Evolutionary conservation across 2,113 vertebrate species (phyloP).

Genomic region (Chloropsis cyanopogon): DNA sequence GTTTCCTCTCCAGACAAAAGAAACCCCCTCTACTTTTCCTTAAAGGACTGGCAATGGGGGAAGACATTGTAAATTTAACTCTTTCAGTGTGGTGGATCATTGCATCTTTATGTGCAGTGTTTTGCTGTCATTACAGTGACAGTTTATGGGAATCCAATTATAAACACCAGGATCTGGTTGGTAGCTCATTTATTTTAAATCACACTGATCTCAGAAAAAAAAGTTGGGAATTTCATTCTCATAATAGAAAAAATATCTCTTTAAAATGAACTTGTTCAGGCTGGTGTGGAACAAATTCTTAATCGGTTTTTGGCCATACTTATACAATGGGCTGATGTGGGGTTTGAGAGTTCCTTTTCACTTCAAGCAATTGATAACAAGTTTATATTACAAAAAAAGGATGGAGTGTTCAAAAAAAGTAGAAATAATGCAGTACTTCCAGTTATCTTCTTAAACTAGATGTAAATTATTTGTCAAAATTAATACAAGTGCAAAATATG

Average conservation of each 20-base stretch:
- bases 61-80: slow-evolving; percentile 59
- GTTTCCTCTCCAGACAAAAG: slow-evolving; percentile 65
- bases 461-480: background rate
- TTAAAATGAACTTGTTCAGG: background rate
- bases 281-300: background rate
- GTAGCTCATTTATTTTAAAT: slow-evolving; percentile 62
- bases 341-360: background rate
- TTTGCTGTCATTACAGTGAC: background rate
- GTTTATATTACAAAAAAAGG: background rate
- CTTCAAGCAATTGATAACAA: background rate
- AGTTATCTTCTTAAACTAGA: background rate
- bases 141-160: background rate
- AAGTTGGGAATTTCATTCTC: background rate
- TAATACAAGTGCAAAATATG: accelerated
- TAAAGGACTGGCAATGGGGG: background rate
- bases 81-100: background rate
- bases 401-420: accelerated
- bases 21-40: slow-evolving; percentile 4
- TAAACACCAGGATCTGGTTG: background rate
- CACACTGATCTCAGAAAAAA: background rate
- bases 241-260: background rate
- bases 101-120: background rate
- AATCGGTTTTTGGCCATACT: background rate
- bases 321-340: background rate
- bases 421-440: background rate